A percentile compares a stretch with the other conserved stretches of the same genome.
phyloP scores from a whole-genome alignment of 2,797 vertebrate species.

The Etheostoma nigrum region DNA sequence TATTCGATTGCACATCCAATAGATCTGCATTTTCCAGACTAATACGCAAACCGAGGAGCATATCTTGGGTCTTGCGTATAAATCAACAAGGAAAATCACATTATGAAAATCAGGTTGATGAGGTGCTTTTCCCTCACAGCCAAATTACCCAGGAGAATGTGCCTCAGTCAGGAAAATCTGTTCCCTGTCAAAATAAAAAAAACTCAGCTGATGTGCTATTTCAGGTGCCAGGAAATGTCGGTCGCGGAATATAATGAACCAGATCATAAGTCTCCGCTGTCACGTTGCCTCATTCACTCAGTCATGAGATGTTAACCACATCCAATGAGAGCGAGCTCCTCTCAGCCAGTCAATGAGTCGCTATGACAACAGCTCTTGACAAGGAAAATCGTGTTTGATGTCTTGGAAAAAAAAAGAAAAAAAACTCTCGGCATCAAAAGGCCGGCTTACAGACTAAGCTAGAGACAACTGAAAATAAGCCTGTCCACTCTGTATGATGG shows the following conservation, averaged over 20 bases:
- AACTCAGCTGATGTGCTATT: conserved; percentile 53
- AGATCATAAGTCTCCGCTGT: conserved; percentile 54
- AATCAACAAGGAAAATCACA: conserved; percentile 79
- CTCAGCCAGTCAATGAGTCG: conserved; percentile 56
- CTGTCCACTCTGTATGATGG: conserved; percentile 30
- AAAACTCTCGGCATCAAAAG: conserved; percentile 26
- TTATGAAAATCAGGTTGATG: conserved; percentile 74
- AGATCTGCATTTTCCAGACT: conserved; percentile 67
- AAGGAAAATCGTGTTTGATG: conserved; percentile 57
- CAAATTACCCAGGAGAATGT: conserved; percentile 49
- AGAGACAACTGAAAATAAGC: not conserved
- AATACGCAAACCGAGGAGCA: conserved; percentile 55
- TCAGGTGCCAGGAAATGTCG: conserved; percentile 58
- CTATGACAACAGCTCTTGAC: conserved; percentile 73
- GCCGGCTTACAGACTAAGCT: conserved; percentile 7
- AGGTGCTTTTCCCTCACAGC: conserved; percentile 56
- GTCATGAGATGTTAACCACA: conserved; percentile 56
- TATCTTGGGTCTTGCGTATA: conserved; percentile 70
- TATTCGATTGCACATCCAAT: conserved; percentile 45
- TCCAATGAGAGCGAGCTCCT: conserved; percentile 47
- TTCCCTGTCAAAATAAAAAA: conserved; percentile 38
- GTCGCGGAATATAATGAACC: conserved; percentile 43
- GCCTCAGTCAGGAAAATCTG: conserved; percentile 41
- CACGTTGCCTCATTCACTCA: conserved; percentile 51
- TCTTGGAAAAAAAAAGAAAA: conserved; percentile 4